Percentiles rank a stretch among this genome's conserved stretches.
These are phyloP conservation scores for Heliconius hermathena DNA, from an alignment of 1,140 invertebrate species.

Conservation along the genomic window DNA sequence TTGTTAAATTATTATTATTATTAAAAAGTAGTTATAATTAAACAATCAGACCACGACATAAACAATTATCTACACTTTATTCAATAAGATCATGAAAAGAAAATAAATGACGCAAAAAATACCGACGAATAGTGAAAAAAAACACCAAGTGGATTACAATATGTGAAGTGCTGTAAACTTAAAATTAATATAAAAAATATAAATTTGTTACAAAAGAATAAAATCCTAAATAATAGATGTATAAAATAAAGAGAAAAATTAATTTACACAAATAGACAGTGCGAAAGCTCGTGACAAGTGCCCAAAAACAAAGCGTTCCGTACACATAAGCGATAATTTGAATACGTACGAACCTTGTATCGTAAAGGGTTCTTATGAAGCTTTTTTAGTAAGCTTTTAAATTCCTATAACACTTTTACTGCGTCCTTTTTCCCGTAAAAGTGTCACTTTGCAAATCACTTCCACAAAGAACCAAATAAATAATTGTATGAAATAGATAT, in stretches of 20 bases:
- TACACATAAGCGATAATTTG: conserved; percentile 58
- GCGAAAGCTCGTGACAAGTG: conserved; percentile 34
- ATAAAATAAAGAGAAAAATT: background rate
- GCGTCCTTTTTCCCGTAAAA: conserved; percentile 27
- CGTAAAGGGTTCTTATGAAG: conserved; percentile 59
- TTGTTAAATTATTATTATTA: background rate
- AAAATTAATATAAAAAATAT: background rate
- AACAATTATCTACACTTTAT: background rate
- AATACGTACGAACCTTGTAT: conserved; percentile 69
- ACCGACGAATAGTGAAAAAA: background rate
- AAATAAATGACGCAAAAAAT: background rate
- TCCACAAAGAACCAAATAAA: background rate
- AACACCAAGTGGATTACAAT: background rate
- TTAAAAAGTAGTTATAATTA: background rate
- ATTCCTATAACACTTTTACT: conserved; percentile 26
- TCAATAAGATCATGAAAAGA: background rate
- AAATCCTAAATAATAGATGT: background rate
- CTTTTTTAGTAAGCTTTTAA: conserved; percentile 16
- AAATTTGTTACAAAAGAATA: background rate
- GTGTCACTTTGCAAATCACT: conserved; percentile 15
- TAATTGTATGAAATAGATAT: conserved; percentile 1
- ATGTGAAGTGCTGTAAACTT: background rate
- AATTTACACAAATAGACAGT: conserved; percentile 4
- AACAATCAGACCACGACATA: background rate
- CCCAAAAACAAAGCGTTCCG: conserved; percentile 45